Base-by-base conservation (phyloP, 1,140 invertebrate species). In the Oscheius sp. region DNA sequence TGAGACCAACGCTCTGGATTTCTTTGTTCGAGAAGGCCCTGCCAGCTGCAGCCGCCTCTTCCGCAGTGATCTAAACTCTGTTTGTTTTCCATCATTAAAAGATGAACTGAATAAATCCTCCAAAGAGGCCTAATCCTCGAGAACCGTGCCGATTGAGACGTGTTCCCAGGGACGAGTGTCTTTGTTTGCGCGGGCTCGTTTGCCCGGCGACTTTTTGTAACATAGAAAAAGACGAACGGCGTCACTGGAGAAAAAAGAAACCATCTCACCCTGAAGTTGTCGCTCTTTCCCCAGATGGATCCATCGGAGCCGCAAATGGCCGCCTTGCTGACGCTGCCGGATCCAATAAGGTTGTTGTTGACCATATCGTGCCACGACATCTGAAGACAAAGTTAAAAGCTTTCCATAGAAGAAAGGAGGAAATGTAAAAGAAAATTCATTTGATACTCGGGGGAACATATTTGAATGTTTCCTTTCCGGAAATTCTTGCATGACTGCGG, bases 281-380 rank as follows among this genome's bases (percentile, higher is more conserved):
- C 80, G 29, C 82, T 84, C 76, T 84, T 83, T 15, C 46, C 82
- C 82, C 82, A 83, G 26, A 83, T 70, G 29, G 81, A 77, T 20
- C 82, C 82, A 36, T 83, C 82, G 10, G 82, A 69, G 15, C 82
- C 82, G 62, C 65, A 73, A 65, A 83, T 83, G 13, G 82, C 82
- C 10, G 83, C 82, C 55, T 83, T 83, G 29, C 81, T 82, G 0
- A 83, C 82, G 58, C 76, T 73, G 1, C 83, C 83, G 52, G 82
- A 81, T 13, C 79, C 82, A 32, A 83, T 70, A 0, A 83, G 66
- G 74, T 83, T 84, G 64, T 84, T 80, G 66, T 84, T 79, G 29
- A 83, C 82, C n/a, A 83, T 62, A 75, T 82, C 82, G 31, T 71
- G 61, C 82, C 82, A 83, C n/a, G 82, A 84, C 77, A 74, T 84